Percentiles rank a stretch among this genome's conserved stretches.
Evolutionary conservation across 1,140 invertebrate genomes (phyloP).

Genomic region (Cotesia chilonis): DNA sequence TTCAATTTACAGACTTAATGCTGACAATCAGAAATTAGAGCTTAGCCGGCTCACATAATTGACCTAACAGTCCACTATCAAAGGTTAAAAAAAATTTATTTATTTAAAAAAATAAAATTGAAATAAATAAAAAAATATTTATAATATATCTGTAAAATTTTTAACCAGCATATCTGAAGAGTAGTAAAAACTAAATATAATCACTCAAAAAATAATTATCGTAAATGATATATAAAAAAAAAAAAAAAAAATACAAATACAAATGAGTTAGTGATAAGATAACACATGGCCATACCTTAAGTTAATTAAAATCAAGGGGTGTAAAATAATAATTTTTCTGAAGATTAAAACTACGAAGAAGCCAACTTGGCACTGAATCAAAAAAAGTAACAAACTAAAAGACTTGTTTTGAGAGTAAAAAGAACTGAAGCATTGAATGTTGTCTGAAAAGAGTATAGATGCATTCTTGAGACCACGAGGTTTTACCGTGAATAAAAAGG

Average conservation of each 20-base stretch:
- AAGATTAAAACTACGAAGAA: neutral
- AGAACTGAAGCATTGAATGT: slow-evolving; percentile 7
- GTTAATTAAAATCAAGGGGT: neutral
- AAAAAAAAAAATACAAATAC: neutral
- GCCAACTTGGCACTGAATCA: slow-evolving; percentile 9
- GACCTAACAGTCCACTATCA: neutral
- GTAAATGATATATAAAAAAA: neutral
- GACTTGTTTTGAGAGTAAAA: slow-evolving; percentile 12
- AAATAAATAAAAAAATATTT: neutral
- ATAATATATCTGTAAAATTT: neutral
- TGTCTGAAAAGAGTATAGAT: slow-evolving; percentile 11
- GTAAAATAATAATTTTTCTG: neutral
- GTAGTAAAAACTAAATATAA: neutral
- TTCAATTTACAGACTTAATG: no score
- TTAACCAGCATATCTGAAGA: neutral
- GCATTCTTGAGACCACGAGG: neutral
- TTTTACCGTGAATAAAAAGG: neutral
- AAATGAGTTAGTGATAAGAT: neutral
- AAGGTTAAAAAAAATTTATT: neutral
- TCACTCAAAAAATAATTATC: neutral
- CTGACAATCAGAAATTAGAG: no score
- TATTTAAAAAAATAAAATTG: neutral
- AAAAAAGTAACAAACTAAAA: neutral
- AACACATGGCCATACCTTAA: neutral
- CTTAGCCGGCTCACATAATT: no score